Evolutionary conservation across 1,140 invertebrate genomes (phyloP), one percentile per base, ranked within the genome.

Genomic region (Mactra quadrangularis): DNA sequence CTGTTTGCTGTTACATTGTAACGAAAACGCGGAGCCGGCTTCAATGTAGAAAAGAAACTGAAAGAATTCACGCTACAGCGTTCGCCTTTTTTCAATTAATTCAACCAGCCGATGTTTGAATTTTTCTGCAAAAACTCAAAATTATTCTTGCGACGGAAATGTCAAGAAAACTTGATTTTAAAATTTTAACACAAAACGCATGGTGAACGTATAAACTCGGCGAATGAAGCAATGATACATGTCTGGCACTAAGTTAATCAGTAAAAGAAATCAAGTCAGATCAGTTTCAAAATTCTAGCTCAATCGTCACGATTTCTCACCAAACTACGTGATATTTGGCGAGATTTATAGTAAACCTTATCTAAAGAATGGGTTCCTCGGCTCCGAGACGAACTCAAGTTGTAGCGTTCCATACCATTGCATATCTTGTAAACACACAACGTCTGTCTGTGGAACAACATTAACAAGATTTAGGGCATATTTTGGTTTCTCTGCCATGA

Each of bases 261-360:
- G 70, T 38, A 53, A 50, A 72, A 41, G 74, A 60, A 76, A 76
- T 76, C 74, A 76, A 60, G 29, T n/a, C n/a, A 45, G 62, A 57
- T 62, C 62, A 33, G 55, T 33, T 62, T 76, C 62, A 33, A 45
- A 62, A 76, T 66, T 76, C 64, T 64, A 55, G 60, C 76, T 81
- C 77, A 81, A 81, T 81, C 77, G 77, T 81, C 77, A 81, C 77
- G 77, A 81, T 31, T 68, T 81, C 77, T 81, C 77, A 38, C 77
- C 53, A 55, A 25, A 68, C 64, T 59, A 70, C 77, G 77, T 71
- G 77, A 81, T 78, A 81, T 81, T 68, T 81, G 15, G 52, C 66
- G 77, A 71, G 77, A 81, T 81, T 81, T 81, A 81, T 71, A 57
- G 29, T 81, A 66, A 45, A 60, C 41, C 53, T 71, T 81, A 81